Evolutionary conservation across 2,797 vertebrate species (phyloP).

Genomic region (Podarcis siculus): DNA sequence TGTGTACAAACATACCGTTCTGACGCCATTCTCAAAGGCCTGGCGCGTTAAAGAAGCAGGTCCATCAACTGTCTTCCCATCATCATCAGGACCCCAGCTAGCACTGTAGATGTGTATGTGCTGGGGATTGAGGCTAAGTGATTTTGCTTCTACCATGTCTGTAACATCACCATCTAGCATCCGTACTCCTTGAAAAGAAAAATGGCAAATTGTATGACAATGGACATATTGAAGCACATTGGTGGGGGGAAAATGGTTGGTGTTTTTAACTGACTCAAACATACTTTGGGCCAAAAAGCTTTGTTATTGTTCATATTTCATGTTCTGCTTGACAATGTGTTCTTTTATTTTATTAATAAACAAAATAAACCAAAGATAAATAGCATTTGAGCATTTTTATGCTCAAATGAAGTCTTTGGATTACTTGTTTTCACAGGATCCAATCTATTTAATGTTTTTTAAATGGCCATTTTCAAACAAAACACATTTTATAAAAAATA

Average conservation of each 20-base stretch:
- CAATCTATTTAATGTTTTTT: background rate
- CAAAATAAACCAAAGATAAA: too few relatives aligned
- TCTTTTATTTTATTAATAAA: too few relatives aligned
- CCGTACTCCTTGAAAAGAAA: slow-evolving; percentile 85
- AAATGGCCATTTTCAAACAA: background rate
- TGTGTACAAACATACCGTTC: slow-evolving; percentile 83
- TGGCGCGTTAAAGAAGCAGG: slow-evolving; percentile 95
- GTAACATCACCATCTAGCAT: slow-evolving; percentile 99
- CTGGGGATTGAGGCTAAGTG: slow-evolving; percentile 93
- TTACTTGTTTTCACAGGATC: background rate
- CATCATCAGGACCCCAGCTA: slow-evolving; percentile 98
- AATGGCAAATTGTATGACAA: slow-evolving; percentile 27
- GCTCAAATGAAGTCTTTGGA: background rate
- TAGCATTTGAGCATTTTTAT: background rate
- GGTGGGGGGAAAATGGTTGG: background rate
- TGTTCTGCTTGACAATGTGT: too few relatives aligned
- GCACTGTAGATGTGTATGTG: slow-evolving; percentile 98
- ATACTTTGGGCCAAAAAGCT: background rate
- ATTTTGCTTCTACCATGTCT: slow-evolving; percentile 98
- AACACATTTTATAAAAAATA: background rate
- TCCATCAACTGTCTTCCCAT: slow-evolving; percentile 96
- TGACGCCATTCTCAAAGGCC: slow-evolving; percentile 97
- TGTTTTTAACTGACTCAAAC: background rate
- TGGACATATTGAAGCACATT: background rate
- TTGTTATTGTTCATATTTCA: too few relatives aligned